Percentiles rank a stretch among this genome's conserved stretches.
Conservation (phyloP, 2,797 vertebrate genomes). For the Halcyon badia region DNA sequence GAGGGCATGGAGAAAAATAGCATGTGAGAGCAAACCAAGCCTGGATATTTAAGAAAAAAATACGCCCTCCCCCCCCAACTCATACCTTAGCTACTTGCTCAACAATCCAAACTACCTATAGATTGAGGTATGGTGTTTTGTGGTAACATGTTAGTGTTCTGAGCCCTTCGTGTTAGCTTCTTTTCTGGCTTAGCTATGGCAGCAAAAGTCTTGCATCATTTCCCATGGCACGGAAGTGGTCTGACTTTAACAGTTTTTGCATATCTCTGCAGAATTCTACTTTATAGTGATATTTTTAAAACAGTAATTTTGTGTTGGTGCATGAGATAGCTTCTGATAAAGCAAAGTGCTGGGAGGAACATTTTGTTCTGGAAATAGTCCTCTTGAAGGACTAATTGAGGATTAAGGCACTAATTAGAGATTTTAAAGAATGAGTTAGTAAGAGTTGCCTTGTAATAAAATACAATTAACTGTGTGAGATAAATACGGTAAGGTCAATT, state of each 20-base stretch:
- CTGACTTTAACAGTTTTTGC: neutral
- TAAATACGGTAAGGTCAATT: neutral
- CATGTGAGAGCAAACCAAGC: neutral
- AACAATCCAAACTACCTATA: neutral
- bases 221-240: neutral
- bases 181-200: neutral
- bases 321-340: neutral
- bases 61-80: neutral
- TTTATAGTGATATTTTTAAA: neutral
- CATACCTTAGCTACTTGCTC: neutral
- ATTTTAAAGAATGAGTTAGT: neutral
- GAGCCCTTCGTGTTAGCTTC: neutral
- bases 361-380: neutral
- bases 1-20: neutral
- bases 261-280: neutral
- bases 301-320: neutral
- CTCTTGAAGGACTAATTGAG: neutral
- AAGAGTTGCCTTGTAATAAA: neutral
- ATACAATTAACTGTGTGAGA: neutral
- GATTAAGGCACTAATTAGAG: neutral
- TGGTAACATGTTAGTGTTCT: neutral
- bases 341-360: neutral
- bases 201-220: neutral
- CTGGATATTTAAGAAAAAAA: neutral
- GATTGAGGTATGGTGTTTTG: neutral